Conservation (phyloP, 2,797 vertebrate species). For the Lepidocolaptes lacrymiger region DNA sequence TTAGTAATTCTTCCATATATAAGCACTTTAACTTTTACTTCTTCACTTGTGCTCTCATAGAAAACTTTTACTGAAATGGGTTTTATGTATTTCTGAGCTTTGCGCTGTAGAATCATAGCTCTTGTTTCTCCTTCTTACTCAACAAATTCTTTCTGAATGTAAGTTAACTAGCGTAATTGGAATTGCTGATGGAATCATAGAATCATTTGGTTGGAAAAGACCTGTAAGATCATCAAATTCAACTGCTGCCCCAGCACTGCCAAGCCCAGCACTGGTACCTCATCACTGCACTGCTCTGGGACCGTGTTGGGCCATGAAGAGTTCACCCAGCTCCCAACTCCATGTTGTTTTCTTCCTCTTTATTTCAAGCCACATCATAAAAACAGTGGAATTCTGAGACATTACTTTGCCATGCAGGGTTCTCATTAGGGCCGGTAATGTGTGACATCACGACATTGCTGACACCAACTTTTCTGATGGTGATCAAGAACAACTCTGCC, state of each 20-base stretch:
- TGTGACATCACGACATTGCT: background rate
- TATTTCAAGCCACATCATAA: background rate
- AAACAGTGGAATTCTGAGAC: rapidly evolving
- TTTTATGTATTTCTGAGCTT: background rate
- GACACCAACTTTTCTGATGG: background rate
- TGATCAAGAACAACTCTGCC: background rate
- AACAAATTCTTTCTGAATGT: background rate
- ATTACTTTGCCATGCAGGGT: background rate
- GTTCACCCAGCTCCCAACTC: background rate
- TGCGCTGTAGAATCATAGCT: background rate
- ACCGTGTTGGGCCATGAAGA: background rate
- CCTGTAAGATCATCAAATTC: background rate
- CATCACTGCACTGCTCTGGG: background rate
- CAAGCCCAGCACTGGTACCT: background rate
- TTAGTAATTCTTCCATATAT: background rate
- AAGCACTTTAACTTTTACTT: background rate
- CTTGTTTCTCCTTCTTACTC: background rate
- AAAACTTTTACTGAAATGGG: background rate
- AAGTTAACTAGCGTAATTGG: background rate
- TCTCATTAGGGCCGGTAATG: background rate
- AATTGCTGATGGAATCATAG: background rate
- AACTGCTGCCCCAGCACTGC: background rate
- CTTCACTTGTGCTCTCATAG: background rate
- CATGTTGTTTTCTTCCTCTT: background rate
- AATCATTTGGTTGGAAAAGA: background rate